phyloP scores from a whole-genome alignment of 2,113 vertebrate genomes.

The Engystomops pustulosus region DNA sequence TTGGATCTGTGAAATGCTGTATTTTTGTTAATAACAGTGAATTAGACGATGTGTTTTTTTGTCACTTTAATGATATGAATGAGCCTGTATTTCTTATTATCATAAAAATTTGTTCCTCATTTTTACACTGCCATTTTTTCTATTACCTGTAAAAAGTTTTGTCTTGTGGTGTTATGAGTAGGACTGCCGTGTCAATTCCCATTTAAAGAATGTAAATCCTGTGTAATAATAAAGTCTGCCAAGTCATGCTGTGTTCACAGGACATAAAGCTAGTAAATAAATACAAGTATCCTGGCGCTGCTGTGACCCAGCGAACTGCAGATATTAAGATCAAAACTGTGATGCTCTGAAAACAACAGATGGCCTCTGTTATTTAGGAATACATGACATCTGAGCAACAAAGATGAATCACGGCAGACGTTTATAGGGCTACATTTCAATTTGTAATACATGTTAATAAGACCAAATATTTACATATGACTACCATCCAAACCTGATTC shows the following conservation, averaged over 20 bases:
- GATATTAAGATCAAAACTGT: conserved; percentile 54
- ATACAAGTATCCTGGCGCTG: conserved; percentile 52
- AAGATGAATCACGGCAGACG: conserved; percentile 46
- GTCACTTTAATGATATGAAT: too few relatives aligned
- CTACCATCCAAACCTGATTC: conserved; percentile 5
- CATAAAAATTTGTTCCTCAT: neutral
- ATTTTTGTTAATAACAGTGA: too few relatives aligned
- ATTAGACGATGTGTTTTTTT: too few relatives aligned
- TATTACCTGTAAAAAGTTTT: conserved; percentile 39
- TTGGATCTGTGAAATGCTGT: too few relatives aligned
- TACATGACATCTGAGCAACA: conserved; percentile 49
- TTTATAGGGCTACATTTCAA: conserved; percentile 43
- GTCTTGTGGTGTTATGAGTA: conserved; percentile 22
- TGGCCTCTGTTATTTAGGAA: conserved; percentile 49
- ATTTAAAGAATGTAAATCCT: conserved; percentile 51
- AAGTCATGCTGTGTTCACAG: conserved; percentile 54
- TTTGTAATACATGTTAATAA: conserved; percentile 43
- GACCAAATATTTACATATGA: conserved; percentile 46
- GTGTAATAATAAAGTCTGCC: conserved; percentile 47
- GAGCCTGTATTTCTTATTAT: neutral
- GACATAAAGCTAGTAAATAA: conserved; percentile 57
- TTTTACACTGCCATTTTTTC: conserved; percentile 7
- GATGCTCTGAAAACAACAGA: conserved; percentile 55
- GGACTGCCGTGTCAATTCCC: neutral
- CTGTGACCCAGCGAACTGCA: conserved; percentile 57